phyloP scores from a whole-genome alignment of 1,140 invertebrate genomes.

The Caenorhabditis brenneri region DNA sequence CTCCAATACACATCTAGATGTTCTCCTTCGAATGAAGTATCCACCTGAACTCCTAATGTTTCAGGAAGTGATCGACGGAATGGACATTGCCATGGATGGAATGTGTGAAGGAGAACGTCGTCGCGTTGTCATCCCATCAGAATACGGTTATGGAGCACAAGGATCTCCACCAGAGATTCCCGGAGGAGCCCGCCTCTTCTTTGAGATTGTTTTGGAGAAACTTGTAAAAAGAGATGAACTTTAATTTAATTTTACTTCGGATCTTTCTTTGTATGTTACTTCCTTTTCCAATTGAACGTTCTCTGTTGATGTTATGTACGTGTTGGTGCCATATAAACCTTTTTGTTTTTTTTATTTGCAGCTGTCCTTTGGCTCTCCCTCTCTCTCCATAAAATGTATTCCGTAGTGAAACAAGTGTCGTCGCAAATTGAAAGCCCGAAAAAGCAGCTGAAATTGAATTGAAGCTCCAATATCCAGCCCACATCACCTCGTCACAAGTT shows the following conservation, averaged over 20 bases:
- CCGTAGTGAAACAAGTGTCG: not conserved
- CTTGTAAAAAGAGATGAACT: constrained; percentile 68
- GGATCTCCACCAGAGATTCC: constrained; percentile 61
- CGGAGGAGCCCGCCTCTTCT: constrained; percentile 66
- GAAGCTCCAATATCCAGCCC: not conserved
- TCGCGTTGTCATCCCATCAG: constrained; percentile 66
- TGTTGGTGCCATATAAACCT: constrained; percentile 6
- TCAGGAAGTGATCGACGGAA: constrained; percentile 65
- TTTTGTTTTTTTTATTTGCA: not conserved
- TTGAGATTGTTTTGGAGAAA: constrained; percentile 69
- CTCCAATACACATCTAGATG: too few relatives aligned
- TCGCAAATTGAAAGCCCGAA: not conserved
- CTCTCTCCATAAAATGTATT: not conserved
- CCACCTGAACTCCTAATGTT: constrained; percentile 14
- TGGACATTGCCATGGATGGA: constrained; percentile 68
- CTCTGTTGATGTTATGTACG: constrained; percentile 22
- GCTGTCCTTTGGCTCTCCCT: too few relatives aligned
- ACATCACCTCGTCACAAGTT: constrained; percentile 10
- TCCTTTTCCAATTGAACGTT: constrained; percentile 1
- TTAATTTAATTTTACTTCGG: constrained; percentile 41
- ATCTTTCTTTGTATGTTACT: not conserved
- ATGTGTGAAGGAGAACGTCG: constrained; percentile 70
- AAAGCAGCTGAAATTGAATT: constrained; percentile 28
- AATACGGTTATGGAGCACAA: constrained; percentile 60
- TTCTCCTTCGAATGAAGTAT: not conserved